Evolutionary conservation across 2,113 vertebrate species (phyloP).

Genomic region (Symphodus melops): DNA sequence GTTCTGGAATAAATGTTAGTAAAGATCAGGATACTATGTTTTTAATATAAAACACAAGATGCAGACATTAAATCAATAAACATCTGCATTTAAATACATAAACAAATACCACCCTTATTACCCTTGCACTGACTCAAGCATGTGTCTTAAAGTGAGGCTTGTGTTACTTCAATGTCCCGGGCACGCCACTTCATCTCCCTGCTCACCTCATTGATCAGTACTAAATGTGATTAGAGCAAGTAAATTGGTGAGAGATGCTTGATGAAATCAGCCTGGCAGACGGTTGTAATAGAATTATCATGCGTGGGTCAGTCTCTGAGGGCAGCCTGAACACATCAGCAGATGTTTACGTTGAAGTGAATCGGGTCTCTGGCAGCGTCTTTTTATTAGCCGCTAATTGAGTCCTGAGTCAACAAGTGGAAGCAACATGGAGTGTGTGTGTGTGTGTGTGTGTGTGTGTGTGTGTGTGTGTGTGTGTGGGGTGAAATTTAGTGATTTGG

Average conservation of each 20-base stretch:
- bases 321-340: constrained; percentile 58
- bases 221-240: constrained; percentile 69
- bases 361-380: constrained; percentile 48
- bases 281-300: constrained; percentile 71
- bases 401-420: constrained; percentile 77
- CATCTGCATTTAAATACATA: too few relatives aligned
- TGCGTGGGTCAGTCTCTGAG: constrained; percentile 42
- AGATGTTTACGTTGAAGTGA: constrained; percentile 65
- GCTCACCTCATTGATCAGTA: constrained; percentile 62
- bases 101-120: background rate
- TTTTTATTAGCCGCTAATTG: constrained; percentile 76
- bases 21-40: too few relatives aligned
- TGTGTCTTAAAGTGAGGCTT: constrained; percentile 11
- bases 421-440: constrained; percentile 25
- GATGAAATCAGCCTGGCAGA: constrained; percentile 73
- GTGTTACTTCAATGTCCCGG: constrained; percentile 9
- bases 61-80: too few relatives aligned
- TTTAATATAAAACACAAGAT: too few relatives aligned
- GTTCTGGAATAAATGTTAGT: too few relatives aligned
- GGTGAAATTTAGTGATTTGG: too few relatives aligned
- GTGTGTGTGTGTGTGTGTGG: background rate
- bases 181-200: constrained; percentile 18
- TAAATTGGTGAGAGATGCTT: constrained; percentile 57
- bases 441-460: constrained; percentile 3
- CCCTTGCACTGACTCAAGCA: background rate